Evolutionary conservation across 2,888 invertebrate genomes (phyloP).

Genomic region (Escarpia spicata): DNA sequence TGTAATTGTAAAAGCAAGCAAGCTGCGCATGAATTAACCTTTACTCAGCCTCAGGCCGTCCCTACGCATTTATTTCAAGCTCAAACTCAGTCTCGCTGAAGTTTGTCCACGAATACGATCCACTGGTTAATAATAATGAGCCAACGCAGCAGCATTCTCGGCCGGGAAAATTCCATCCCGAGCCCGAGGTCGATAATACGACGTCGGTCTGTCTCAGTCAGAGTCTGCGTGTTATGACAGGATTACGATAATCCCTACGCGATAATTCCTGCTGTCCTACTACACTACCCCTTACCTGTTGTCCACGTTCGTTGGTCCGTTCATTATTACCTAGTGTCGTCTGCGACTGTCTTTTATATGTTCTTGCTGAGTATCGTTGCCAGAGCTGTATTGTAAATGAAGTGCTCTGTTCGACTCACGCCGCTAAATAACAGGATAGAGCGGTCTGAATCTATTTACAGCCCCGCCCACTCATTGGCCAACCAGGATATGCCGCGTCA

Average conservation of each 20-base stretch:
- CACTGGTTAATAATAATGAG: not conserved
- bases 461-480: not conserved
- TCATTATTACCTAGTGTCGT: not conserved
- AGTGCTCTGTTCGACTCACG: not conserved
- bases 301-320: not conserved
- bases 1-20: not conserved
- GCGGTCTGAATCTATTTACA: not conserved
- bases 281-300: not conserved
- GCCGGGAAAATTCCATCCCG: not conserved
- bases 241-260: not conserved
- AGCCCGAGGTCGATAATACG: not conserved
- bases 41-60: not conserved
- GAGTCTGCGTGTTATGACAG: too few species aligned
- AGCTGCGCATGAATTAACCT: not conserved
- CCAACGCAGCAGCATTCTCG: not conserved
- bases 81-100: not conserved
- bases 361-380: not conserved
- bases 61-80: not conserved
- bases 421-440: not conserved
- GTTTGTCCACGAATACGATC: not conserved
- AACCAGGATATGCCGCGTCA: not conserved
- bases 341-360: not conserved
- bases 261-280: not conserved
- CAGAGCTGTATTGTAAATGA: not conserved
- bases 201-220: not conserved